Percentiles rank a stretch among this genome's conserved stretches.
These are phyloP conservation scores for Magallana nippona DNA, from an alignment of 2,888 invertebrate species.

Conservation along the genomic window DNA sequence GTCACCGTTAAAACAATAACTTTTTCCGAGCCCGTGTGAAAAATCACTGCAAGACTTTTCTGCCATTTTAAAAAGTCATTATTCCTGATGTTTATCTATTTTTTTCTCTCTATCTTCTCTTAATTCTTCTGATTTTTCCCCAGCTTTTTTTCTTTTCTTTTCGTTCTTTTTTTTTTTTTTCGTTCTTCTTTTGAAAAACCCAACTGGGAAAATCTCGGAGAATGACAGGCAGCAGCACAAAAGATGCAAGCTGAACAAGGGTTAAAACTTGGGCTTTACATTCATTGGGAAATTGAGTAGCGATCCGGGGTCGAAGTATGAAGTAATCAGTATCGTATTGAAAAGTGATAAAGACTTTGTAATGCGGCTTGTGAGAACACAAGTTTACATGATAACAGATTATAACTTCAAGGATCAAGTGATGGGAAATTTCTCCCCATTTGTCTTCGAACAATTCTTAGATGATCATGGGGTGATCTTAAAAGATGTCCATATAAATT, in stretches of 20 bases:
- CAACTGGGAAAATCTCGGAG: slow-evolving; percentile 13
- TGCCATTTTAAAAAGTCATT: slow-evolving; percentile 36
- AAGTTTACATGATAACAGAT: not conserved
- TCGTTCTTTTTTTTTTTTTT: too few species aligned
- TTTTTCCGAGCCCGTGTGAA: slow-evolving; percentile 27
- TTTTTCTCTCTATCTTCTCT: not conserved
- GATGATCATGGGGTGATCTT: not conserved
- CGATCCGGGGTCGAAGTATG: not conserved
- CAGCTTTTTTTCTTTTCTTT: too few species aligned
- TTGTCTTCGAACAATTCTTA: not conserved
- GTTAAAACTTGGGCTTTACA: not conserved
- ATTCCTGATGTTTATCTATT: slow-evolving; percentile 42
- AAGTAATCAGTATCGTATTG: not conserved
- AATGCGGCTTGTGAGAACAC: not conserved
- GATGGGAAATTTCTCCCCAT: not conserved
- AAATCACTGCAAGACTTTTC: slow-evolving; percentile 35
- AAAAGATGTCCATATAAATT: too few species aligned
- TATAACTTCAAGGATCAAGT: not conserved
- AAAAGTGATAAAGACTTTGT: not conserved
- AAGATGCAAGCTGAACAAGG: not conserved
- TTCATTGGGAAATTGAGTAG: slow-evolving; percentile 8
- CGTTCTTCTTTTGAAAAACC: not conserved
- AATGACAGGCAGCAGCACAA: not conserved
- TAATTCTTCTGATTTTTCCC: not conserved
- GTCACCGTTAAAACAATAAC: slow-evolving; percentile 36